phyloP scores from a whole-genome alignment of 2,888 invertebrate species.

The Oxycera nigricornis region DNA sequence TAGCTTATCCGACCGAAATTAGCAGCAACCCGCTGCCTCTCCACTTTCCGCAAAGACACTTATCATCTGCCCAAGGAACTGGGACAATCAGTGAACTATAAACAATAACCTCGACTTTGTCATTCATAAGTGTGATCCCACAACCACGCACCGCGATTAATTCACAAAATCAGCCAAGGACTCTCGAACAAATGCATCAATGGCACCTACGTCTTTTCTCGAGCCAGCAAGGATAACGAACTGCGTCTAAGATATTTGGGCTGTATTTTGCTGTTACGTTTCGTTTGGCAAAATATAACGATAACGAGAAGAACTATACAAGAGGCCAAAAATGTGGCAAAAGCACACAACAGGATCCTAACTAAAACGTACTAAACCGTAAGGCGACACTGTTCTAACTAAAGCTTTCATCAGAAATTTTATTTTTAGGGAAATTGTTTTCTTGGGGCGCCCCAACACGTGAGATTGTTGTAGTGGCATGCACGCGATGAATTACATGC shows the following conservation, averaged over 20 bases:
- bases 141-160: not conserved
- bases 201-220: not conserved
- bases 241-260: not conserved
- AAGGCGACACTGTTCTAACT: constrained; percentile 64
- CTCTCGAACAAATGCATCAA: not conserved
- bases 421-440: constrained; percentile 42
- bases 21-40: not conserved
- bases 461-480: constrained; percentile 40
- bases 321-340: constrained; percentile 48
- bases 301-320: constrained; percentile 51
- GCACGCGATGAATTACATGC: constrained; percentile 42
- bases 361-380: constrained; percentile 63
- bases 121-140: constrained; percentile 30
- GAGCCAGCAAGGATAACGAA: constrained; percentile 14
- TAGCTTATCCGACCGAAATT: no score
- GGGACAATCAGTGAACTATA: constrained; percentile 4
- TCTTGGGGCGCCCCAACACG: constrained; percentile 35
- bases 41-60: not conserved
- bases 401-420: constrained; percentile 51
- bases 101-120: constrained; percentile 1
- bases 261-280: not conserved
- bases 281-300: constrained; percentile 4
- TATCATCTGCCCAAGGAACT: not conserved
- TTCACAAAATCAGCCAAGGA: not conserved
- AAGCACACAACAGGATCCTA: constrained; percentile 54